Conservation (phyloP, 2,797 vertebrate genomes). For the Chromis chromis region DNA sequence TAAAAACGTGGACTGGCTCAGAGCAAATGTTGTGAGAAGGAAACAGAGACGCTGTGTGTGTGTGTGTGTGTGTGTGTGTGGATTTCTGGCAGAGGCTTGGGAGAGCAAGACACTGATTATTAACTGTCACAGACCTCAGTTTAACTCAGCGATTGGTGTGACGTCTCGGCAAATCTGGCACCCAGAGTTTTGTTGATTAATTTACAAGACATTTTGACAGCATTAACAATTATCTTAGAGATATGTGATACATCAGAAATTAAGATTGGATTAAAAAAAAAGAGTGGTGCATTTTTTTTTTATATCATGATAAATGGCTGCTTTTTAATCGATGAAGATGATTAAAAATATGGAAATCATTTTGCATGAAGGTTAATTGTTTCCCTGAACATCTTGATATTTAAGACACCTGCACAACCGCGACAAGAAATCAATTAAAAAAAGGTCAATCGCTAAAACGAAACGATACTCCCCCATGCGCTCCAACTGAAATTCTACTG, state of each 20-base stretch:
- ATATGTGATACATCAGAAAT: constrained; percentile 4
- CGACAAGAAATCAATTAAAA: constrained; percentile 61
- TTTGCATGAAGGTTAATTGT: constrained; percentile 73
- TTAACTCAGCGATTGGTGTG: constrained; percentile 19
- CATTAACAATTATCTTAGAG: constrained; percentile 22
- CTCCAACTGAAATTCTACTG: constrained; percentile 38
- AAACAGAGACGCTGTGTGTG: constrained; percentile 28
- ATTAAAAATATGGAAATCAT: constrained; percentile 69
- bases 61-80: not conserved
- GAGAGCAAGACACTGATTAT: constrained; percentile 52
- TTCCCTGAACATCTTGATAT: constrained; percentile 73
- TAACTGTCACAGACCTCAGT: constrained; percentile 36
- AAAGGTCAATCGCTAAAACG: constrained; percentile 72
- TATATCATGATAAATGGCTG: constrained; percentile 24
- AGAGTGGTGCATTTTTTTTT: constrained; percentile 13
- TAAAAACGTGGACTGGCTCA: constrained; percentile 41
- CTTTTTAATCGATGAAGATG: constrained; percentile 48
- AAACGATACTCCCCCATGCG: constrained; percentile 30
- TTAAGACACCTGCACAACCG: constrained; percentile 63
- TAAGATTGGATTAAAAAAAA: not conserved
- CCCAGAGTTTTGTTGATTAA: constrained; percentile 10
- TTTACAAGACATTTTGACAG: constrained; percentile 15
- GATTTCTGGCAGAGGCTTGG: constrained; percentile 48
- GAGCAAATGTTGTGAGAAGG: constrained; percentile 42
- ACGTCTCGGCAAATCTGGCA: constrained; percentile 20